phyloP scores from a whole-genome alignment of 1,140 invertebrate genomes.

The Hylyphantes graminicola region DNA sequence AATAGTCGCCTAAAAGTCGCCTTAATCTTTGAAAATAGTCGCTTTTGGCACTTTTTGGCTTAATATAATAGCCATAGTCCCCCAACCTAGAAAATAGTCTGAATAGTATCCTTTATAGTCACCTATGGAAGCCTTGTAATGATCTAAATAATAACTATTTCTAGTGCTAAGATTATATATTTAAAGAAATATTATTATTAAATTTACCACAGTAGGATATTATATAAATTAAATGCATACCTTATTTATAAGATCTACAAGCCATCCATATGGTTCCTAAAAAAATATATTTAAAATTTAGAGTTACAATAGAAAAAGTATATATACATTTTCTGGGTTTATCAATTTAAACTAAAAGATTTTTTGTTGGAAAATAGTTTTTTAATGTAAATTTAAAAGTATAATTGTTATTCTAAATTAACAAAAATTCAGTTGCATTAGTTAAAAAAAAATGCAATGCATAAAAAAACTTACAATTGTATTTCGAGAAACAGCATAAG shows the following conservation, averaged over 20 bases:
- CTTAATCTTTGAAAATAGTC: too few relatives aligned
- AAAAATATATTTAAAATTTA: conserved; percentile 41
- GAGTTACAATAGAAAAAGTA: too few relatives aligned
- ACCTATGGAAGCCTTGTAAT: too few relatives aligned
- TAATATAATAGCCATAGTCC: too few relatives aligned
- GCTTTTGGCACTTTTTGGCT: too few relatives aligned
- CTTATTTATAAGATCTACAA: conserved; percentile 71
- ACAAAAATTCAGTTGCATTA: not conserved
- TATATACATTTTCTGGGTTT: too few relatives aligned
- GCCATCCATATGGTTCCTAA: conserved; percentile 70
- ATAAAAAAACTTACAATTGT: conserved; percentile 30
- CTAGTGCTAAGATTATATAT: not conserved
- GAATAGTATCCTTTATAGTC: too few relatives aligned
- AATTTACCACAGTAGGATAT: not conserved
- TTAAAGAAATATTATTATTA: not conserved
- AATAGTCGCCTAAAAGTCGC: too few relatives aligned
- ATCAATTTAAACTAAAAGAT: not conserved
- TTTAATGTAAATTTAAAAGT: not conserved
- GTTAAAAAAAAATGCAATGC: not conserved
- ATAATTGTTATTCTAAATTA: not conserved
- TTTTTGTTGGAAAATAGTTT: not conserved
- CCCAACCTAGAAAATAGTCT: too few relatives aligned
- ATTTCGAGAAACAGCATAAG: conserved; percentile 60
- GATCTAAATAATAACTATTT: too few relatives aligned
- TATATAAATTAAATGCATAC: conserved; percentile 56